Conservation (phyloP, 2,797 vertebrate genomes). For the Sphenodon punctatus region DNA sequence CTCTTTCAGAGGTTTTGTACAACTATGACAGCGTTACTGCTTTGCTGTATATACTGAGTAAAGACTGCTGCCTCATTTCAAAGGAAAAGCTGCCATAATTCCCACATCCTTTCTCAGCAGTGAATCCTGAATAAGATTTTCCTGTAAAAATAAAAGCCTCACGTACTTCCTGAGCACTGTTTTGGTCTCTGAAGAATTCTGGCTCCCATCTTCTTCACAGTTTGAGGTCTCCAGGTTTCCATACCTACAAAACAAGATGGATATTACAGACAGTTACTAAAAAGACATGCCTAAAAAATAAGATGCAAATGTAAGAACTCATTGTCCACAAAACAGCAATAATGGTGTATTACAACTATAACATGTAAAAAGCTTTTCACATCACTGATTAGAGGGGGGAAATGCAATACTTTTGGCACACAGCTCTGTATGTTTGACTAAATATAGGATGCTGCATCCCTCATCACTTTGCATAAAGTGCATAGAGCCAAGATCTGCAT, state of each 20-base stretch:
- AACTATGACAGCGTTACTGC: neutral
- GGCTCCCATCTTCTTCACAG: slow-evolving; percentile 62
- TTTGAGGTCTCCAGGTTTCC: slow-evolving; percentile 64
- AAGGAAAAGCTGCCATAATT: neutral
- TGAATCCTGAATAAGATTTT: neutral
- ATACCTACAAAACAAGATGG: slow-evolving; percentile 59
- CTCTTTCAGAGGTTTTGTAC: neutral
- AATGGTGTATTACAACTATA: neutral
- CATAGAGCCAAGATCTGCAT: neutral
- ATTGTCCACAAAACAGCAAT: neutral
- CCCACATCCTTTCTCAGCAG: neutral
- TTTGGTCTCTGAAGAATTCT: slow-evolving; percentile 56
- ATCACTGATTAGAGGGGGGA: neutral
- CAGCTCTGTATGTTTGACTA: neutral
- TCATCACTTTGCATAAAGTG: neutral
- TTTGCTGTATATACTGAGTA: neutral
- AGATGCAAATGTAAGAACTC: neutral
- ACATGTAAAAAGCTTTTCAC: neutral
- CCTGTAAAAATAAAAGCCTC: neutral
- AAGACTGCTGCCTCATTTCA: neutral
- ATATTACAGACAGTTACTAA: neutral
- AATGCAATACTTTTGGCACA: neutral
- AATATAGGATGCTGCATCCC: neutral
- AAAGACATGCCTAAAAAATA: neutral
- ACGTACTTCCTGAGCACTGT: slow-evolving; percentile 75